Conservation (phyloP, 2,797 vertebrate species). For the Antennarius maculatus region DNA sequence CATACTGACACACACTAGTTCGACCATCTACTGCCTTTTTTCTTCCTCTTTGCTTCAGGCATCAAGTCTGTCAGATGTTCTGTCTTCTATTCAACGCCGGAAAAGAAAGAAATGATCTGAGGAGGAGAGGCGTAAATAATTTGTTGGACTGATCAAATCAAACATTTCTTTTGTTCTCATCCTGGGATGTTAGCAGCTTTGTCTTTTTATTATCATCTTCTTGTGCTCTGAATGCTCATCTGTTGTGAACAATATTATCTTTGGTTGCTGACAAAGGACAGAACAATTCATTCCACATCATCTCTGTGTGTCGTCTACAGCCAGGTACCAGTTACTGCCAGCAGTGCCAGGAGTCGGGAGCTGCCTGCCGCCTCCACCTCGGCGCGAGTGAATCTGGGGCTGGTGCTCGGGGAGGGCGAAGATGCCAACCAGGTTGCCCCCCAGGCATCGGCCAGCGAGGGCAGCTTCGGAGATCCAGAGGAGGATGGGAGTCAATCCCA, state of each 20-base stretch:
- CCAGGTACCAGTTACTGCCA: constrained; percentile 81
- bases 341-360: constrained; percentile 75
- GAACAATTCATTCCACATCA: background rate
- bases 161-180: constrained; percentile 23
- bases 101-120: constrained; percentile 19
- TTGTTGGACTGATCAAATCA: constrained; percentile 10
- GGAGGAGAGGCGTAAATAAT: constrained; percentile 2
- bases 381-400: constrained; percentile 75
- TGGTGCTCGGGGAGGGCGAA: constrained; percentile 51
- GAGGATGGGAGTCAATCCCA: constrained; percentile 75
- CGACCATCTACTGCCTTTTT: constrained; percentile 26
- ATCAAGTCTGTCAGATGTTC: background rate
- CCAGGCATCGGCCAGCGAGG: constrained; percentile 64
- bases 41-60: constrained; percentile 34
- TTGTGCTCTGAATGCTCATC: background rate
- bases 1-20: constrained; percentile 2
- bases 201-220: constrained; percentile 16
- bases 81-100: constrained; percentile 21
- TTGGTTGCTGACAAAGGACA: background rate
- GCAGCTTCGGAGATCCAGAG: constrained; percentile 78
- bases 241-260: background rate
- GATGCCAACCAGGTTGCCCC: constrained; percentile 55
- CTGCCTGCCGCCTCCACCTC: constrained; percentile 75
- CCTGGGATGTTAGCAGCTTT: constrained; percentile 8
- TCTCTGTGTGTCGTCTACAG: constrained; percentile 76